Evolutionary conservation across 2,113 vertebrate species (phyloP), one percentile per base, ranked within the genome.

Genomic region (Entomyzon cyanotis): DNA sequence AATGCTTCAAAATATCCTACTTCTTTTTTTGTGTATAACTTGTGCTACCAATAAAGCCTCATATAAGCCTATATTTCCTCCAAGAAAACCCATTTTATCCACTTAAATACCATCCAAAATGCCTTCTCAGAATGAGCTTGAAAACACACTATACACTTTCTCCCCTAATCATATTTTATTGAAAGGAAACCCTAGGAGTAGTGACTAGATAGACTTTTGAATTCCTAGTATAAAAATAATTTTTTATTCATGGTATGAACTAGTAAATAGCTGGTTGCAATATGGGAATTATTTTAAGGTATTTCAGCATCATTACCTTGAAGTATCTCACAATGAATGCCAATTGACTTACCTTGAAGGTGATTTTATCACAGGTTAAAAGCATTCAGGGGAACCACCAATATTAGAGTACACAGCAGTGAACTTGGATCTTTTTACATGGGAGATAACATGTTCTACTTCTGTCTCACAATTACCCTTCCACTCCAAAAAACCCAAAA

Each of bases 401-500:
- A 39, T 53, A 12, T 0, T 44, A 35, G 11, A 44, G 10, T 37
- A 15, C 28, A 17, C 6, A 4, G 2, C 41, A 21, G 31, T 35
- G 14, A 69, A 39, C 17, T 56, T 15, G 0, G 22, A 27, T 22
- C 10, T 65, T 79, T 68, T 67, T 18, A 64, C 50, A 18, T 44
- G n/a, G 21, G 11, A 74, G 42, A 22, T 53, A 69, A 59, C 11
- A 11, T 22, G 35, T 37, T 37, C 31, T 65, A 46, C 21, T 7
- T 7, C 30, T 62, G 18, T 30, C 35, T 77, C 46, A 53, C 7
- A 37, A 30, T 30, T 47, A 67, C 14, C 5, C 10, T 11, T 52
- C 28, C 21, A 20, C 11, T 13, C 16, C 15, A 1, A 1, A 14
- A 64, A 46, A 46, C 0, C 0, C 11, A 18, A 6, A 5, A 9